Evolutionary conservation across 2,113 vertebrate species (phyloP), one percentile per base, ranked within the genome.

Genomic region (Xenotilapia leptura): DNA sequence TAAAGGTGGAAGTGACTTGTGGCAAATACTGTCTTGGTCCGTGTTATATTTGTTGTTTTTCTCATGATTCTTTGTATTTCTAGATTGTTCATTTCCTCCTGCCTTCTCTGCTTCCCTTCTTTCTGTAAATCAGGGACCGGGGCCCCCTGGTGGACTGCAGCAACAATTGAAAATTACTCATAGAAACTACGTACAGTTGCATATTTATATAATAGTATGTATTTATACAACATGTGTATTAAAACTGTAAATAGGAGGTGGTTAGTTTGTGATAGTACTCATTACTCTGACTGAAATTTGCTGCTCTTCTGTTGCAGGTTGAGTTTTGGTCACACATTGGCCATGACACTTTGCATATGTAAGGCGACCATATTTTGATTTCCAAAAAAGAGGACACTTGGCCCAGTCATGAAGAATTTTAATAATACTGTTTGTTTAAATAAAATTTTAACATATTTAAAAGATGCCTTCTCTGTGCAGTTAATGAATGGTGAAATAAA

Each of bases 381-480:
- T 58, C 55, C 26, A 58, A 9, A 4, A 58, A 17, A 58, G 14
- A 31, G 26, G 7, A 31, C 55, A 17, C 55, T 17, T 58, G 55
- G 2, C 13, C 23, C 23, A 28, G 23, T 28, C 55, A 58, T 28
- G 23, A 28, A 15, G 1, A 9, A 9, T 58, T 15, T 58, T 9
- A 58, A 58, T 58, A 2, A 0, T 23, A 13, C 53, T 13, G 4
- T 55, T 23, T 55, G 6, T 55, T 55, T 55, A 55, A 23, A 55
- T 0, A 54, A 6, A 54, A 23, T 1, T 12, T 12, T 54, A 54
- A 54, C n/a, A 54, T 54, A 54, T 0, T 54, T 54, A 12, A 54
- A 54, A 23, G 0, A 23, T 7, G 10, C 53, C n/a, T 54, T 54
- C n/a, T 54, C 53, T 54, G n/a, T 54, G 51, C 0, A 0, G 6